Evolutionary conservation across 1,140 invertebrate species (phyloP).

Genomic region (Coptotermes formosanus): DNA sequence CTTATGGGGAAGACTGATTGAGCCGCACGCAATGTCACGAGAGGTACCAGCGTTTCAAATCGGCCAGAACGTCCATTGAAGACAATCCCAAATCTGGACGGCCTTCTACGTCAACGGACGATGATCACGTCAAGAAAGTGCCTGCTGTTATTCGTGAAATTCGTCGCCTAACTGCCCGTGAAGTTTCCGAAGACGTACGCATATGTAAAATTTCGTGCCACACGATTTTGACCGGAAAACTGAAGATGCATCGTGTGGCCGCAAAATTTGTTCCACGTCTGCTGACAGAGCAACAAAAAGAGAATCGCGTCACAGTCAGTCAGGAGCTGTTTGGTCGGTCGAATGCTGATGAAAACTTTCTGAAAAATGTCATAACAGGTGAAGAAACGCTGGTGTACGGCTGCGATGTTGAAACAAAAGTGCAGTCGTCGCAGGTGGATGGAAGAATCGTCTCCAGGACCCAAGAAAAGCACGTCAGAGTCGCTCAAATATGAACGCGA

Average conservation of each 20-base stretch:
- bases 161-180: too few relatives aligned
- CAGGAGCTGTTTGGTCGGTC: not conserved
- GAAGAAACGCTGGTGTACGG: not conserved
- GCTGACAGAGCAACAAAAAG: not conserved
- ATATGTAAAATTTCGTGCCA: too few relatives aligned
- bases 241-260: not conserved
- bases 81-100: not conserved
- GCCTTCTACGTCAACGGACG: not conserved
- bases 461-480: too few relatives aligned
- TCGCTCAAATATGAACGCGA: too few relatives aligned
- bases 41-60: too few relatives aligned
- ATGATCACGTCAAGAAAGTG: too few relatives aligned
- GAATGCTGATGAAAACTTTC: constrained; percentile 9
- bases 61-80: not conserved
- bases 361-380: not conserved
- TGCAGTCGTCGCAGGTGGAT: not conserved
- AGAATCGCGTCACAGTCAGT: not conserved
- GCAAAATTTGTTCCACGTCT: constrained; percentile 1
- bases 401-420: too few relatives aligned
- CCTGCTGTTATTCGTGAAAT: too few relatives aligned
- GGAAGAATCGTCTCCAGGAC: not conserved
- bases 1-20: too few relatives aligned
- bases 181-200: too few relatives aligned
- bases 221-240: not conserved
- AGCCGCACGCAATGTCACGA: too few relatives aligned